Base-by-base conservation (phyloP, 92 coral and sea anemone species). In the Parazoanthus swiftii region DNA sequence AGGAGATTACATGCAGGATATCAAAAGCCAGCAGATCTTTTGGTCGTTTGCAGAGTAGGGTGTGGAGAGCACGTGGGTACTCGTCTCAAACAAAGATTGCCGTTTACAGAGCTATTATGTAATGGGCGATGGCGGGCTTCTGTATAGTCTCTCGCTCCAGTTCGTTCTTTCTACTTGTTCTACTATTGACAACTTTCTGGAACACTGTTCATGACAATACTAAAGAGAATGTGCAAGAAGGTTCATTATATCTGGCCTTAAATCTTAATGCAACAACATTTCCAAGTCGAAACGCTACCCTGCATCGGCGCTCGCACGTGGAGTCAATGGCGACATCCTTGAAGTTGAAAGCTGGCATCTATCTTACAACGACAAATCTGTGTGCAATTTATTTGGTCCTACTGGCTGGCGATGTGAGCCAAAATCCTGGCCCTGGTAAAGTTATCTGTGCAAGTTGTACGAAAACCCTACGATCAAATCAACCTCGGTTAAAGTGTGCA, bases 401-500 rank as follows among this genome's bases (percentile, higher is more conserved):
- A 58, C 20, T 58, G 65, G 65, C 20, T 58, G 65, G 65, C 65
- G 65, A 58, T 58, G 65, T 58, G 65, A 58, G 21, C n/a, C 21
- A 25, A 70, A 73, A 73, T 37, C 77, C 77, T 37, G 77, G 77
- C 36, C 77, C 77, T 73, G 77, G 77, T 29, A 73, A 73, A 14
- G 39, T 73, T 29, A 18, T 37, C 36, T 73, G 77, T 73, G 39
- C 77, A 73, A 73, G 77, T 73, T 73, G 77, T 73, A 73, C 77
- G 39, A 73, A 33, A 70, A 70, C 75, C 75, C 33, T 70, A 36
- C 79, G 79, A 38, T 13, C 79, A 75, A 75, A 75, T 38, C 79
- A 75, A 75, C 51, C 79, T 35, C 79, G 79, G 43, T 75, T 38
- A 75, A 11, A 75, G 79, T 75, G 79, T 75, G n/a, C 79, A 75